Conservation (phyloP, 1,140 invertebrate genomes). For the Bombus pyrosoma region DNA sequence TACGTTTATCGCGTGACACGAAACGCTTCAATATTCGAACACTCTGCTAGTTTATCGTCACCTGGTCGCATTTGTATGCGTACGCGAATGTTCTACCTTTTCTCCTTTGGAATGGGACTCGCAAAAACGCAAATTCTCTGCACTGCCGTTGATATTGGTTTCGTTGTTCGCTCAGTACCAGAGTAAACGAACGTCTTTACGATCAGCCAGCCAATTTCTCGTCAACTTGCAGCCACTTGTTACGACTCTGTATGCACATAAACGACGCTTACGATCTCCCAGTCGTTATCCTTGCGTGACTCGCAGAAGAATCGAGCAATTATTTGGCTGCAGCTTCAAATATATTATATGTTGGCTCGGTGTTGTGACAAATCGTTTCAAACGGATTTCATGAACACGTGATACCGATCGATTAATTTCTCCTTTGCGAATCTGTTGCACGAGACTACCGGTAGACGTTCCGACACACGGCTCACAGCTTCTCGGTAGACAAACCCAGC, state of each 20-base stretch:
- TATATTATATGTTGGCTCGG: background rate
- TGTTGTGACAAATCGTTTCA: background rate
- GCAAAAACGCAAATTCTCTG: background rate
- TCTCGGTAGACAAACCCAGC: too few relatives aligned
- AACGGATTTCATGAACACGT: too few relatives aligned
- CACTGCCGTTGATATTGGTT: background rate
- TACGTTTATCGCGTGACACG: slow-evolving; percentile 5
- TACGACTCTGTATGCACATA: background rate
- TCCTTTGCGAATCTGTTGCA: too few relatives aligned
- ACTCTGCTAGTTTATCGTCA: slow-evolving; percentile 10
- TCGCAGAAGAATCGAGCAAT: background rate
- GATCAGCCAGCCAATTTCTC: slow-evolving; percentile 39
- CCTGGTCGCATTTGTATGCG: background rate
- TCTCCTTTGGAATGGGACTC: background rate
- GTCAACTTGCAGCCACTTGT: slow-evolving; percentile 10
- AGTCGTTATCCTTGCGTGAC: background rate
- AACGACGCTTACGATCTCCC: background rate
- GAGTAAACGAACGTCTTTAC: slow-evolving; percentile 35
- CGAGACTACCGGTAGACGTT: too few relatives aligned
- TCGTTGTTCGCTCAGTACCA: too few relatives aligned
- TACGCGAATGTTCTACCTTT: background rate
- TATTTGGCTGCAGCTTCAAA: background rate
- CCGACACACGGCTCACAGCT: too few relatives aligned
- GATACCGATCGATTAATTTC: too few relatives aligned
- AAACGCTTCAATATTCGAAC: slow-evolving; percentile 57